Evolutionary conservation across 2,888 invertebrate species (phyloP), one percentile per base, ranked within the genome.

Genomic region (Drosophila mayaguana): DNA sequence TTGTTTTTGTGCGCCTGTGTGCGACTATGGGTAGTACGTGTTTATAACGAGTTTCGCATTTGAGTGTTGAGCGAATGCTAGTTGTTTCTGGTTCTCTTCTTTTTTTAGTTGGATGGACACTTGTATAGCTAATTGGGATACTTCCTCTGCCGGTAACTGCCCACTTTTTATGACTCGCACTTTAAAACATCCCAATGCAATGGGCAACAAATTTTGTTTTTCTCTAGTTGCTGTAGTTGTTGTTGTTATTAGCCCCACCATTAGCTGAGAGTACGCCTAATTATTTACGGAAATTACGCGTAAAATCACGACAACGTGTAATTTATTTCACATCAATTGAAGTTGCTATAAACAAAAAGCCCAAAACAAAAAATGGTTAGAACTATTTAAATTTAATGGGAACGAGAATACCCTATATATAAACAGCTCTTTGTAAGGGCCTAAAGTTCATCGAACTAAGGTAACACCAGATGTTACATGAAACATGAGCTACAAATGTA

Each of bases 281-380:
- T 82, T 89, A 82, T 81, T 63, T 75, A 69, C 80, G 89, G 90
- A 89, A 89, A 90, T 89, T 89, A 78, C 72, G 84, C 81, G 77
- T 86, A 81, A 90, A 90, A 83, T 80, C 90, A 88, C 83, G 88
- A 55, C 77, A 89, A 73, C 73, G 71, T 63, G 89, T 75, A 78
- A 86, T 86, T 86, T 85, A 76, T 75, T 84, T 84, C 88, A 66
- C 89, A 77, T 84, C 81, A 85, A 84, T 78, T 87, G 75, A 73
- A 79, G 72, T 68, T 69, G 48, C 46, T 6, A 38, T 11, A 45
- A 48, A 16, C 3, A 32, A 14, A 48, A 32, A 38, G 22, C 43
- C 46, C 4, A 32, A 32, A 18, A 38, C 28, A 16, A 20, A 2
- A 22, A 22, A 45, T 36, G n/a, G 16, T 32, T 28, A 57, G n/a